Percentiles rank a stretch among this genome's conserved stretches.
phyloP scores from a whole-genome alignment of 1,140 invertebrate genomes.

The Stenopsyche tienmushanensis region DNA sequence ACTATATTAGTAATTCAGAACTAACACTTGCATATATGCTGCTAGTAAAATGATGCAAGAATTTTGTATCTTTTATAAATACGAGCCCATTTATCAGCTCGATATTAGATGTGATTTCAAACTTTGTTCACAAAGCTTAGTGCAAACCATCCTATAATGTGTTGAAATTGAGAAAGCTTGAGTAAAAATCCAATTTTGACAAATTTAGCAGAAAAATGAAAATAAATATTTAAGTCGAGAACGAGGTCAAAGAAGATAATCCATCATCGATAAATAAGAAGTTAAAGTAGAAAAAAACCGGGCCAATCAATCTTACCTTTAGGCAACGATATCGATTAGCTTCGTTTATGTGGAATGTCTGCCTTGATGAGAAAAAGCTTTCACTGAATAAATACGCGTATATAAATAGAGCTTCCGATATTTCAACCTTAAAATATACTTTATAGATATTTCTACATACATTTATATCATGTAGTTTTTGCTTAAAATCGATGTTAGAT shows the following conservation, averaged over 20 bases:
- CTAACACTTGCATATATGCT: neutral
- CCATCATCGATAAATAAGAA: conserved; percentile 22
- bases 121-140: neutral
- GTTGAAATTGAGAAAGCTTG: too few species aligned
- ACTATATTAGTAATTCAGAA: too few species aligned
- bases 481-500: too few species aligned
- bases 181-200: too few species aligned
- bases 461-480: too few species aligned
- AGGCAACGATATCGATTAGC: neutral
- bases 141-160: neutral
- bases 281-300: conserved; percentile 7
- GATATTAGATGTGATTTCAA: neutral
- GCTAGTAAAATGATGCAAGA: neutral
- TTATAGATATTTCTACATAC: too few species aligned
- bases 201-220: conserved; percentile 2
- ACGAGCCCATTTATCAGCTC: neutral
- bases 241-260: conserved; percentile 10
- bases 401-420: too few species aligned
- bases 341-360: neutral
- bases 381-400: too few species aligned
- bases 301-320: conserved; percentile 19
- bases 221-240: conserved; percentile 13
- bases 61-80: neutral
- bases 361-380: neutral
- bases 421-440: too few species aligned